Percentiles rank a stretch among this genome's conserved stretches.
Conservation (phyloP, 2,113 vertebrate species). For the Numida meleagris region DNA sequence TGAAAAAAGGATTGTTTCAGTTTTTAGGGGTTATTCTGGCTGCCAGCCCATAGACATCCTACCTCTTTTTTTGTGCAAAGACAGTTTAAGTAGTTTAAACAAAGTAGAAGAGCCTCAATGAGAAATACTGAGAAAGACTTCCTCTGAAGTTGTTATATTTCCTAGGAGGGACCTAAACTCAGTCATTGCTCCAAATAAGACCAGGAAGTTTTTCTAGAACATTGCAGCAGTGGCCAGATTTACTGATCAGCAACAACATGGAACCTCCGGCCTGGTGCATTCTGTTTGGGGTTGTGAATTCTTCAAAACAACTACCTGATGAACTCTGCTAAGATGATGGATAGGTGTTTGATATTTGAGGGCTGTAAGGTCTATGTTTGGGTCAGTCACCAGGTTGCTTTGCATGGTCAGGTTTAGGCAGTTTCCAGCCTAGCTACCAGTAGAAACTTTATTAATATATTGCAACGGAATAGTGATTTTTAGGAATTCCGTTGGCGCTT, state of each 20-base stretch:
- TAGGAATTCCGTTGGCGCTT: neutral
- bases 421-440: neutral
- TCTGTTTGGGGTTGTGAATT: neutral
- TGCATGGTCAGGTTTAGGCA: neutral
- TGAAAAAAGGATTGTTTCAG: neutral
- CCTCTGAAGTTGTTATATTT: neutral
- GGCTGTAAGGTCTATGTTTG: neutral
- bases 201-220: neutral
- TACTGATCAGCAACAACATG: neutral
- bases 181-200: neutral
- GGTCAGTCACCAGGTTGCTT: neutral
- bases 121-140: neutral
- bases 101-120: neutral
- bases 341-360: neutral
- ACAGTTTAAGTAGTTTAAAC: neutral
- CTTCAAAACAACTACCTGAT: neutral
- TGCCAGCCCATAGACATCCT: neutral
- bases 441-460: neutral
- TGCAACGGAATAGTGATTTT: neutral
- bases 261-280: neutral
- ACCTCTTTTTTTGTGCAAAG: neutral
- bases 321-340: neutral
- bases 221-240: neutral
- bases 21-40: slow-evolving; percentile 5
- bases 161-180: neutral